Evolutionary conservation across 1,140 invertebrate species (phyloP), one percentile per base, ranked within the genome.

Genomic region (Antheraea pernyi): DNA sequence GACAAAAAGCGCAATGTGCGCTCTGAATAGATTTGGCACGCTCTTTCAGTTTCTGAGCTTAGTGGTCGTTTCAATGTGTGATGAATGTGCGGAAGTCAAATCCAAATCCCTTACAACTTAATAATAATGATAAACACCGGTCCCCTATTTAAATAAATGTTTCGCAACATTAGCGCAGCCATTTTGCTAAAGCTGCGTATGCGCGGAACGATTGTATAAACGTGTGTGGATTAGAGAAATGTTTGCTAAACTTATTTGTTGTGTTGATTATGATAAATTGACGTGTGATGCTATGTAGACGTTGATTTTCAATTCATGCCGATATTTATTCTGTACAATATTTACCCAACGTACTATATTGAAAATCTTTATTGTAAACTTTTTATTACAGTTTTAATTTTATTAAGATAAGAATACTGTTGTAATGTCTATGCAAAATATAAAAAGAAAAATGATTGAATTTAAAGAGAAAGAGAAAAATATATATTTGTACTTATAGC

Each of bases 91-190:
- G 83, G 86, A 87, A 89, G 87, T 87, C 77, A 78, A 72, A 83
- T 81, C 70, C 65, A 74, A 83, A 76, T 83, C 82, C 77, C 77
- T 81, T 83, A 87, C 82, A 85, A 85, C 82, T 87, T 88, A 88
- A 91, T 91, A 88, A 89, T 86, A 87, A 82, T 82, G 80, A 82
- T 86, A 88, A 90, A 88, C 85, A 65, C 76, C 78, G 78, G 84
- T 81, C 84, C 84, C 85, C 85, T 70, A 71, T 85, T 86, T 86
- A 87, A 83, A 83, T 78, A 71, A 77, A 83, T 86, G 86, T 88
- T 88, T 87, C 78, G 79, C 82, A 86, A 90, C 85, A 87, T 86
- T 84, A 81, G 70, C 69, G 80, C 80, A 73, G 79, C 80, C 86
- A 81, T 84, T 84, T 85, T 72, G 80, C 69, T 65, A 79, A 82